Base-by-base conservation (phyloP, 1,140 invertebrate species). In the Tetramorium alpestre region DNA sequence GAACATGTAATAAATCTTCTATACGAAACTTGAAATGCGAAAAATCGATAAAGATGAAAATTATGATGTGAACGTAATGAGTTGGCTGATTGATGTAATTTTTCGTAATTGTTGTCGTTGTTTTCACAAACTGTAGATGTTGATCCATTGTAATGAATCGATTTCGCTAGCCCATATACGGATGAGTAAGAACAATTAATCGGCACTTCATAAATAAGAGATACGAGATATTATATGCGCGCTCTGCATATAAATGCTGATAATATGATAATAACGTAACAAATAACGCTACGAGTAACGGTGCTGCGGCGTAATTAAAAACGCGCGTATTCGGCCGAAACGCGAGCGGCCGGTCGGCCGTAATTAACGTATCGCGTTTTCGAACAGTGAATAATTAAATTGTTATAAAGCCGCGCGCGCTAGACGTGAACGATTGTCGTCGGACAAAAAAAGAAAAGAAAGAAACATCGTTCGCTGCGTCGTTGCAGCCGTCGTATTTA, bases 381-480 rank as follows among this genome's bases (percentile, higher is more conserved):
- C 28, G 11, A 69, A 80, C 62, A 80, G n/a, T 22, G 77, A 41
- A 33, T 67, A 80, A 80, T 80, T 88, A 70, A 89, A 89, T 76
- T 38, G 72, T 78, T 88, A 87, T 67, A 38, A 51, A 56, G 62
- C 76, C 11, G 33, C 41, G 60, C 33, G 56, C 44, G 18, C 28
- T 64, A 62, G 70, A 58, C 25, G 67, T 16, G 44, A n/a, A 38
- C 54, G 54, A 82, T 62, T 54, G 51, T 60, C 41, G 47, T 33
- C 22, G 58, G 38, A 44, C 16, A 0, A 28, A 41, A 6, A 6
- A 47, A 28, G 11, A 3, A 13, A 44, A 28, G 38, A 82, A 65
- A 25, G 22, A 47, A n/a, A n/a, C 33, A 16, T 77, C 33, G 41
- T 16, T 1, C 51, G 38, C 58, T 38, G 25, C 51, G 41, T 38